These are phyloP conservation scores for Rhinogobius similis DNA, from an alignment of 2,113 vertebrate genomes.

Conservation along the genomic window DNA sequence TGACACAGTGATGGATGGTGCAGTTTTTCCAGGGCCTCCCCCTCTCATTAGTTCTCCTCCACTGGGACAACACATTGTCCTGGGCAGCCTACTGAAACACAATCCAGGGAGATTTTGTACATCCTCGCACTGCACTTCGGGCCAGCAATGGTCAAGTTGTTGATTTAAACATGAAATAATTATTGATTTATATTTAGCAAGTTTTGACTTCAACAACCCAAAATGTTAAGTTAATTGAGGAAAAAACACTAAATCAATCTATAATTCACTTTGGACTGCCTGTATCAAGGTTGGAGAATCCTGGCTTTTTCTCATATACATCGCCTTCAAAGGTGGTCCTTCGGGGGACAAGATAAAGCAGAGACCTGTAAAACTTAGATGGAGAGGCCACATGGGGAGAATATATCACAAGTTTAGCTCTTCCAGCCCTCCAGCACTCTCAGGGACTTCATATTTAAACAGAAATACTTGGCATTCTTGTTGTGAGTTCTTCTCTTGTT, in stretches of 20 bases:
- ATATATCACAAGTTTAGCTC: not conserved
- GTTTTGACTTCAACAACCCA: not conserved
- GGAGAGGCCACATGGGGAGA: not conserved
- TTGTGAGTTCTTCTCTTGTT: not conserved
- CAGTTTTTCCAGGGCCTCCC: slow-evolving; percentile 21
- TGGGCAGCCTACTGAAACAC: slow-evolving; percentile 5
- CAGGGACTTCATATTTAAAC: slow-evolving; percentile 4
- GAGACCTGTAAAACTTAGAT: slow-evolving; percentile 1
- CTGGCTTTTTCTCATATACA: not conserved
- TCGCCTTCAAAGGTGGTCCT: not conserved
- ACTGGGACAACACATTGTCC: not conserved
- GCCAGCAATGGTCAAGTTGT: not conserved
- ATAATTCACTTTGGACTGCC: not conserved
- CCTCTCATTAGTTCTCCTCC: slow-evolving; percentile 40
- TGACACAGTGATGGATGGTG: slow-evolving; percentile 66
- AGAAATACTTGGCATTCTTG: slow-evolving; percentile 1
- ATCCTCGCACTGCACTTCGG: not conserved
- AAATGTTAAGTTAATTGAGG: not conserved
- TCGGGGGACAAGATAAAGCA: not conserved
- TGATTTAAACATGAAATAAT: not conserved
- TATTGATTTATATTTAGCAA: not conserved
- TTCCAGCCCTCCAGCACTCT: not conserved
- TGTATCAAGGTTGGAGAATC: not conserved
- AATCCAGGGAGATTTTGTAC: slow-evolving; percentile 8
- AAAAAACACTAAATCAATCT: not conserved